phyloP scores from a whole-genome alignment of 2,888 invertebrate genomes.

The Cyclophora albipunctata region DNA sequence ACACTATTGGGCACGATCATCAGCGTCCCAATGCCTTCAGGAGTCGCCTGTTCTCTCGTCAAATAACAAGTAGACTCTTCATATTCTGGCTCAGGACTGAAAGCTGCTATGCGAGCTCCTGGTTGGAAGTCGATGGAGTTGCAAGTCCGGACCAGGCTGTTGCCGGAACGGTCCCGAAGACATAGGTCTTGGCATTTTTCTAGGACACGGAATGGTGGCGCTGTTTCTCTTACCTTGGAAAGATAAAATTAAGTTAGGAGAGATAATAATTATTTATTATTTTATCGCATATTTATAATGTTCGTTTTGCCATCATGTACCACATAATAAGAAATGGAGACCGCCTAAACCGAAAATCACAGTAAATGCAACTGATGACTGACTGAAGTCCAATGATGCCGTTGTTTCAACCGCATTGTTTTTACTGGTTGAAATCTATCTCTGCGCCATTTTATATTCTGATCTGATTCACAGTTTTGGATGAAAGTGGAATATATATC shows the following conservation, averaged over 20 bases:
- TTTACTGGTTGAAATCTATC: too few relatives aligned
- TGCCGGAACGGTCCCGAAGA: constrained; percentile 86
- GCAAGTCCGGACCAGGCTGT: constrained; percentile 88
- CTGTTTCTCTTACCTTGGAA: constrained; percentile 82
- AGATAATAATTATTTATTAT: constrained; percentile 2
- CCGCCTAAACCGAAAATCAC: too few relatives aligned
- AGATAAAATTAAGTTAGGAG: constrained; percentile 3
- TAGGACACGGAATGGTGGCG: constrained; percentile 89
- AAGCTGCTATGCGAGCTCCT: constrained; percentile 88
- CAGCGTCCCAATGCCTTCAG: constrained; percentile 92
- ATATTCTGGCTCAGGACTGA: constrained; percentile 87
- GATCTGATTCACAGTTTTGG: too few relatives aligned
- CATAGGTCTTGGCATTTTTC: constrained; percentile 93
- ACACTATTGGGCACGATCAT: constrained; percentile 92
- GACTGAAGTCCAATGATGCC: too few relatives aligned
- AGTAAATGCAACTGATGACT: too few relatives aligned
- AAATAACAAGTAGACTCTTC: constrained; percentile 92
- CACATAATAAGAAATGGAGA: too few relatives aligned
- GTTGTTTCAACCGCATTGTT: too few relatives aligned
- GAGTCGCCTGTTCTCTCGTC: constrained; percentile 88
- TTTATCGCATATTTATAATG: not conserved
- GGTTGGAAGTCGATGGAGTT: constrained; percentile 94
- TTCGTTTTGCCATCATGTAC: not conserved
- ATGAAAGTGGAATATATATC: too few relatives aligned
- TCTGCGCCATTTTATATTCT: too few relatives aligned